phyloP scores from a whole-genome alignment of 2,888 invertebrate genomes.

The Caenorhabditis sp. region DNA sequence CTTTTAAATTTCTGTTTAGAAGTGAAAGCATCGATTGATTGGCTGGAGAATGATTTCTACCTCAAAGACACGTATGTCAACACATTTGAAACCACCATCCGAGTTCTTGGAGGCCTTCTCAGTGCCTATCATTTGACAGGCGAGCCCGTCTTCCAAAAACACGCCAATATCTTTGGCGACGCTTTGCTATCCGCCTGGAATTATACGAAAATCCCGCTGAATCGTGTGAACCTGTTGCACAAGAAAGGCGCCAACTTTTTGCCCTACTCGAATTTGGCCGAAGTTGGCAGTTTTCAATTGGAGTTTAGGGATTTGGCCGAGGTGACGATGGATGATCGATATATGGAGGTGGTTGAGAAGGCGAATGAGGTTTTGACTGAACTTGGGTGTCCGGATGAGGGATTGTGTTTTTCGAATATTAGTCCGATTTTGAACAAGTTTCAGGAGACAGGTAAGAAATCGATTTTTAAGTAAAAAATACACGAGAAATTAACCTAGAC shows the following conservation, averaged over 20 bases:
- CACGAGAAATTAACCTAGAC: too few species aligned
- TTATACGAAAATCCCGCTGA: slow-evolving; percentile 78
- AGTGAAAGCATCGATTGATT: slow-evolving; percentile 85
- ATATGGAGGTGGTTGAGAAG: slow-evolving; percentile 84
- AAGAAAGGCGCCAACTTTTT: slow-evolving; percentile 73
- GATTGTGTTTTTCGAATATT: slow-evolving; percentile 95
- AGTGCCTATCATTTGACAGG: slow-evolving; percentile 87
- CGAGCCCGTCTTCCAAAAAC: slow-evolving; percentile 72
- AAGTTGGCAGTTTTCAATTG: slow-evolving; percentile 92
- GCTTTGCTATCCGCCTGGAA: slow-evolving; percentile 55
- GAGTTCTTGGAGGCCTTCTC: slow-evolving; percentile 78
- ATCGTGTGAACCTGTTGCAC: slow-evolving; percentile 85
- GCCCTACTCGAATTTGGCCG: slow-evolving; percentile 95
- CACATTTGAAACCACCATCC: slow-evolving; percentile 68
- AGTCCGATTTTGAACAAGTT: slow-evolving; percentile 91
- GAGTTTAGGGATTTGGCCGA: slow-evolving; percentile 92
- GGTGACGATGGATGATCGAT: slow-evolving; percentile 82
- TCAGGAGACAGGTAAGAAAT: slow-evolving; percentile 73
- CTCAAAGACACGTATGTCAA: slow-evolving; percentile 77
- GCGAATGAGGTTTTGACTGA: slow-evolving; percentile 88
- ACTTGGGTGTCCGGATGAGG: slow-evolving; percentile 77
- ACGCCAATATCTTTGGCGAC: slow-evolving; percentile 72
- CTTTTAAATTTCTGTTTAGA: too few species aligned
- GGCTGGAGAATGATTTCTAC: slow-evolving; percentile 83
- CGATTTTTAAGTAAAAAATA: too few species aligned